These are phyloP conservation scores for Salminus brasiliensis DNA, from an alignment of 2,113 vertebrate genomes.

Conservation along the genomic window DNA sequence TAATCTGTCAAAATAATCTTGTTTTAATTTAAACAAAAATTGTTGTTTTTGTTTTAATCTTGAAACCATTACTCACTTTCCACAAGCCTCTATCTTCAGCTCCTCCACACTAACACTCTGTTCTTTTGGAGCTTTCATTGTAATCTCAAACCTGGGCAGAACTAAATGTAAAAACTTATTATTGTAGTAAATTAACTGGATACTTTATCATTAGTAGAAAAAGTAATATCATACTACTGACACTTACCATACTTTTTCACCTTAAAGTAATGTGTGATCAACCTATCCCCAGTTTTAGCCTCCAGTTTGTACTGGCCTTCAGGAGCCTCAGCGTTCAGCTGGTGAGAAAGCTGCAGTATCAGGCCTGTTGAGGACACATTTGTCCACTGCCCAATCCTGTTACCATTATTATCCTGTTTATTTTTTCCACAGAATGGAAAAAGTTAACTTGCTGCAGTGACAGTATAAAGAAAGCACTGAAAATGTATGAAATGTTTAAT, in stretches of 20 bases:
- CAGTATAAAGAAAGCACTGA: too few species aligned
- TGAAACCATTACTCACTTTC: conserved; percentile 58
- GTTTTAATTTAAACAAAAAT: conserved; percentile 21
- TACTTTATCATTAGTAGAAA: background rate
- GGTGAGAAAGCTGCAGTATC: conserved; percentile 68
- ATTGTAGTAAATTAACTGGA: background rate
- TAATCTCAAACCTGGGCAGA: conserved; percentile 69
- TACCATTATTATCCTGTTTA: conserved; percentile 57
- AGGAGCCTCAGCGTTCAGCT: conserved; percentile 68
- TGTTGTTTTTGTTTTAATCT: background rate
- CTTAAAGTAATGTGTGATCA: conserved; percentile 55
- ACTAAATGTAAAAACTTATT: conserved; percentile 45
- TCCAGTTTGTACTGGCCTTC: conserved; percentile 60
- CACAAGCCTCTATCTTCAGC: conserved; percentile 56
- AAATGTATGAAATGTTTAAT: too few species aligned
- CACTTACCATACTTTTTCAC: conserved; percentile 74
- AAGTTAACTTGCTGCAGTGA: too few species aligned
- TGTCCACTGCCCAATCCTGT: conserved; percentile 73
- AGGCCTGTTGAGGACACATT: conserved; percentile 52
- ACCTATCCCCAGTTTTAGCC: background rate
- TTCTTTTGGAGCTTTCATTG: conserved; percentile 30
- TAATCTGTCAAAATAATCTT: too few species aligned
- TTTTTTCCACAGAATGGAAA: background rate
- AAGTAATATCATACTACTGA: too few species aligned
- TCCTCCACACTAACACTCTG: conserved; percentile 47